A percentile compares a stretch with the other conserved stretches of the same genome.
phyloP scores from a whole-genome alignment of 2,888 invertebrate species.

The Thalpophila matura region DNA sequence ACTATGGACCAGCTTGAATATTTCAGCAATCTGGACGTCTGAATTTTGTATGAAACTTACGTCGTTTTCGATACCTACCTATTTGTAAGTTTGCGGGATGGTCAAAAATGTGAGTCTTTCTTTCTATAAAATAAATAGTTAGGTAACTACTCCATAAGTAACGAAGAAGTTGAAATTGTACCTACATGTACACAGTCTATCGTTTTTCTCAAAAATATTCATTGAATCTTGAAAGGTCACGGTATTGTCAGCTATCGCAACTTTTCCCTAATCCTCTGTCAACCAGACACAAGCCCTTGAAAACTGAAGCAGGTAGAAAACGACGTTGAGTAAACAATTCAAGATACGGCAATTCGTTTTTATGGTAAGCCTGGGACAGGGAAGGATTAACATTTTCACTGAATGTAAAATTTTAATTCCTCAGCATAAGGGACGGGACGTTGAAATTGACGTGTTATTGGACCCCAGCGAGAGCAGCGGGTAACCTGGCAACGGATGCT shows the following conservation, averaged over 20 bases:
- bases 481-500: slow-evolving; percentile 45
- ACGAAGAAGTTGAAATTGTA: no score
- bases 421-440: slow-evolving; percentile 79
- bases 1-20: slow-evolving; percentile 26
- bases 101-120: background rate
- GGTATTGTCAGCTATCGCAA: background rate
- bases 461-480: slow-evolving; percentile 74
- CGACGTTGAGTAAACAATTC: slow-evolving; percentile 77
- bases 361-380: slow-evolving; percentile 82
- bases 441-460: slow-evolving; percentile 86
- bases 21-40: slow-evolving; percentile 24
- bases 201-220: no score
- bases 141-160: no score
- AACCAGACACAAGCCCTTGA: slow-evolving; percentile 41
- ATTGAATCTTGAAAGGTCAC: no score
- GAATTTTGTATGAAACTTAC: slow-evolving; percentile 25
- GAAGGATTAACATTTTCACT: slow-evolving; percentile 87
- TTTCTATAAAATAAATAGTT: no score
- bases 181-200: no score
- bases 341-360: slow-evolving; percentile 86
- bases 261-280: slow-evolving; percentile 40
- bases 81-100: background rate
- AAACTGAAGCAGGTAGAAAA: slow-evolving; percentile 57
- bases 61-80: background rate
- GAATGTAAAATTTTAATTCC: slow-evolving; percentile 88